Base-by-base conservation (phyloP, 2,113 vertebrate genomes). In the Seriola quinqueradiata region DNA sequence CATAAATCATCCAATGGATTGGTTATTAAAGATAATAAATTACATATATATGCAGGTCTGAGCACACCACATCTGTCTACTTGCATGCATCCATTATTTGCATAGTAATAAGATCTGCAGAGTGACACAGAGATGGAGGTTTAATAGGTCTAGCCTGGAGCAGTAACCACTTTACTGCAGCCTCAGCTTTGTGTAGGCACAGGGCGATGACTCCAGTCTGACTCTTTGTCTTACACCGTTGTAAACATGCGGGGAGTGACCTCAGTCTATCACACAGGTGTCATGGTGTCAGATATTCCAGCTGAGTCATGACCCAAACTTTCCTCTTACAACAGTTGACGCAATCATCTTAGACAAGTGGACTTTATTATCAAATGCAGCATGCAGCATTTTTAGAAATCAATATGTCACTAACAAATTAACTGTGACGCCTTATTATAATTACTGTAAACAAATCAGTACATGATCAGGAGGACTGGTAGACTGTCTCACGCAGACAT, bases 111-210 rank as follows among this genome's bases (percentile, higher is more conserved):
- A 72, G 55, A 65, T 82, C 82, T 87, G 81, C 75, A 81, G 58
- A 71, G 46, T 77, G 84, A 79, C 77, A 85, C 10, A 65, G 66
- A 72, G 70, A 77, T 76, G 54, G 68, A 75, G 76, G 61, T 94
- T 94, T 93, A 92, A 93, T 92, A 90, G 69, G 92, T 93, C 93
- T 93, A 89, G 89, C 75, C 86, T 87, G 83, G 68, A 77, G 90
- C 83, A 72, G 40, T 91, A 90, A 92, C 87, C 80, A 70, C 75
- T 91, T 90, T 82, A 86, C 73, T 88, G 84, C 88, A 83, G 87
- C 85, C 85, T 91, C 76, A 82, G 92, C 68, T 80, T 50, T 90
- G 82, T 89, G 89, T 80, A 67, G 89, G 70, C 81, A 67, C 68
- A 64, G 68, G 63, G 64, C 32, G 40, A 88, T 82, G 92, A 92